Evolutionary conservation across 2,113 vertebrate species (phyloP).

Genomic region (Calidris pugnax): DNA sequence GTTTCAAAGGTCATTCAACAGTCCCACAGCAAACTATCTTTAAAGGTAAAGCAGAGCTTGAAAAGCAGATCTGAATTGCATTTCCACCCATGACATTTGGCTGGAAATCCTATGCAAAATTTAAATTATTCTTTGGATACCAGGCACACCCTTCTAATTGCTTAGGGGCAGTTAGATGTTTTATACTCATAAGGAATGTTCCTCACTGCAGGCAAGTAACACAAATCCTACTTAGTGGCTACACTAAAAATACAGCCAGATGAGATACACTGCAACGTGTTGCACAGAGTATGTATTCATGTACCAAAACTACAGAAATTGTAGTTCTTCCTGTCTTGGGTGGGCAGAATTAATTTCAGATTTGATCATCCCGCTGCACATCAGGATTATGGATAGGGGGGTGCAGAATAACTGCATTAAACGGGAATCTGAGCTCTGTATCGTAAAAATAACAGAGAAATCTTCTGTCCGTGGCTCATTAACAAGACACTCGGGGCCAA

Average conservation of each 20-base stretch:
- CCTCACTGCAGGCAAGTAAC: background rate
- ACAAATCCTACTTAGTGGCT: background rate
- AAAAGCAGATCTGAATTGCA: background rate
- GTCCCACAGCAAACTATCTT: background rate
- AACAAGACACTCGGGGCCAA: background rate
- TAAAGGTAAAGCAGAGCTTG: background rate
- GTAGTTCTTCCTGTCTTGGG: background rate
- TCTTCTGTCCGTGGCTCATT: background rate
- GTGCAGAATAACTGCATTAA: background rate
- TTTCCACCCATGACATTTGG: background rate
- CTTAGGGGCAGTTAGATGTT: background rate
- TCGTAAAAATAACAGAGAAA: background rate
- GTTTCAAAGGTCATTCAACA: conserved; percentile 35
- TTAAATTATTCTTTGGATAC: background rate
- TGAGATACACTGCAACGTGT: background rate
- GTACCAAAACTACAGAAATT: background rate
- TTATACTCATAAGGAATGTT: background rate
- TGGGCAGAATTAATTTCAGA: background rate
- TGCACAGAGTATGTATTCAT: background rate
- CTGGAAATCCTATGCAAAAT: background rate
- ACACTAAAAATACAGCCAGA: background rate
- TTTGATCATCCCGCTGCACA: background rate
- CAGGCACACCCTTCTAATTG: background rate
- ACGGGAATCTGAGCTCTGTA: background rate
- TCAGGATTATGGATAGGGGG: background rate